Evolutionary conservation across 2,797 vertebrate species (phyloP), one percentile per base, ranked within the genome.

Genomic region (Pipistrellus nathusii): DNA sequence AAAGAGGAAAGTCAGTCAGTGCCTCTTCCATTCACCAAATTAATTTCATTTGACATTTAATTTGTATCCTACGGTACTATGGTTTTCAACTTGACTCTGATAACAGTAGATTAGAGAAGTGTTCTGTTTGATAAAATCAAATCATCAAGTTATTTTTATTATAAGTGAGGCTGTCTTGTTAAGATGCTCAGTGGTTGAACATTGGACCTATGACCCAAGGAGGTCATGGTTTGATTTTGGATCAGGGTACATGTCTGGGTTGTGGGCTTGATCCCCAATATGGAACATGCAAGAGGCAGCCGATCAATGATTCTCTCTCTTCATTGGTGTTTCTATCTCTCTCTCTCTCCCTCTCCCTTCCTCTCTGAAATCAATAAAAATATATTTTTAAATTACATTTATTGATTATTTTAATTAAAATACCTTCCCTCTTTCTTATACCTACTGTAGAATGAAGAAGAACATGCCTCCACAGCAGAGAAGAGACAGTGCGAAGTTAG

Each of bases 41-140:
- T 98, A 98, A 98, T 98, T 98, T 97, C 96, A 97, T 97, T 96
- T 98, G 98, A 98, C 97, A 20, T 98, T 97, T 97, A 97, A 98
- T 98, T 97, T 98, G 97, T 98, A 98, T 98, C 98, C 98, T 97
- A 92, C 97, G 98, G 98, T 98, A 96, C 85, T 98, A 97, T 97
- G 95, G 95, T 97, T 98, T 83, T 25, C 96, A 97, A 97, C 95
- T 97, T 95, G 93, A 97, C 96, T 97, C 51, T 95, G 97, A 97
- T 96, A 97, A 97, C 97, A 97, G 96, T 94, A 96, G 96, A 98
- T 98, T 96, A 97, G 82, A 98, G 93, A 91, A 81, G 94, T 3
- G n/a, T 96, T 97, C 94, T 27, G 0, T 97, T 96, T 97, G 97
- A 98, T 97, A 98, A 97, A 97, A 97, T 96, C 71, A 76, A 96